These are phyloP conservation scores for Lucifuga dentata DNA, from an alignment of 2,113 vertebrate genomes.

Conservation along the genomic window DNA sequence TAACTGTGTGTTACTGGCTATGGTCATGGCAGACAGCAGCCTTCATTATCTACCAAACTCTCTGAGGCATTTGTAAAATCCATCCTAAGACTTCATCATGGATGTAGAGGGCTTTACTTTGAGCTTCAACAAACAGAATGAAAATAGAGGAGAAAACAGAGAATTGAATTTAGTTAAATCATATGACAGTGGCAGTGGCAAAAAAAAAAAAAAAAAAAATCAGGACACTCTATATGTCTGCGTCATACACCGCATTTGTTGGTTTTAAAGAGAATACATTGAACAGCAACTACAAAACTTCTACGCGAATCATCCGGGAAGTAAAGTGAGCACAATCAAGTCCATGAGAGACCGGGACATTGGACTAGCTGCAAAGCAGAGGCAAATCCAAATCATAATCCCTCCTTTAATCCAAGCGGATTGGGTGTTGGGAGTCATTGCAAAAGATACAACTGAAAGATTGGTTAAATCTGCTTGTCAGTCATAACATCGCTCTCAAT, in stretches of 20 bases:
- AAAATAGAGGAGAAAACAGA: constrained; percentile 30
- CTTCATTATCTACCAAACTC: constrained; percentile 22
- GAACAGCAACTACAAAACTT: too few species aligned
- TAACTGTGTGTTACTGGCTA: neutral
- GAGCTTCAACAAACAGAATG: constrained; percentile 34
- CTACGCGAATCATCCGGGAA: constrained; percentile 1
- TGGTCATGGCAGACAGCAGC: neutral
- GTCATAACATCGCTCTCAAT: constrained; percentile 79
- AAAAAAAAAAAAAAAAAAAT: too few species aligned
- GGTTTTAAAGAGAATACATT: neutral
- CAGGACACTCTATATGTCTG: too few species aligned
- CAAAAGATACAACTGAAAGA: constrained; percentile 64
- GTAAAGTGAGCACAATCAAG: constrained; percentile 32
- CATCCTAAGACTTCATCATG: constrained; percentile 19
- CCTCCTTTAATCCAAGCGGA: constrained; percentile 81
- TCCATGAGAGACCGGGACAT: constrained; percentile 53
- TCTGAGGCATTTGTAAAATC: constrained; percentile 17
- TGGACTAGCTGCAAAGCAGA: constrained; percentile 60
- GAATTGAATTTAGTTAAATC: too few species aligned
- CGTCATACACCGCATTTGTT: too few species aligned
- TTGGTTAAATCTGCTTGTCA: constrained; percentile 79
- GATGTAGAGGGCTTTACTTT: constrained; percentile 1
- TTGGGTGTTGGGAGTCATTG: constrained; percentile 74
- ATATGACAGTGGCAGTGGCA: too few species aligned
- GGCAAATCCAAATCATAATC: constrained; percentile 78